Evolutionary conservation across 1,140 invertebrate species (phyloP), one percentile per base, ranked within the genome.

Genomic region (Caenorhabditis remanei): DNA sequence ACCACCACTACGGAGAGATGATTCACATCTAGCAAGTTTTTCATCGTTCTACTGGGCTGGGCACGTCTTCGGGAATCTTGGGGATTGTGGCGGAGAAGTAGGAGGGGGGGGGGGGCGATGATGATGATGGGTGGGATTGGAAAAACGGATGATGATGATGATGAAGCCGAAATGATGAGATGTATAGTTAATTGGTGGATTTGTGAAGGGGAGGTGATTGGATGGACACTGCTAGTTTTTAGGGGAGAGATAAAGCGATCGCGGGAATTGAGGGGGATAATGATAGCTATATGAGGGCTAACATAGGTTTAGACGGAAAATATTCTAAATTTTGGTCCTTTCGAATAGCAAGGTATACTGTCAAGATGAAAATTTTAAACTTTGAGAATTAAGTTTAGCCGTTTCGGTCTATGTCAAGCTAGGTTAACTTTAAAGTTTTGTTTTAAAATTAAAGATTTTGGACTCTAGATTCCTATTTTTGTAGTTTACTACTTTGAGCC

Each of bases 1-100:
- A 71, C 13, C 14, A 43, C 13, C 41, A 46, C 21, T 8, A 65
- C 7, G 13, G 61, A 65, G 61, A 65, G 65, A 71, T 71, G 65
- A 71, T 71, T 71, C 65, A 71, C 65, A 71, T 71, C 65, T 71
- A 71, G 65, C 65, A 46, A 71, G 65, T 71, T 71, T 71, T 71
- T 63, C 24, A 32, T 32, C 24, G 8, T 19, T 32, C n/a, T 9
- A 8, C 11, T 11, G 4, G 61, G 11, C 11, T 11, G 24, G 61
- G 61, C 61, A 63, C 61, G 61, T 63, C 24, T 63, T 63, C 61
- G 61, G 21, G 61, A 63, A 32, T 63, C 61, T 32, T 63, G 61
- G 21, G 21, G 65, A 46, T n/a, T 8, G 65, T 24, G 24, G 24
- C 16, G 65, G 65, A 11, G 65, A 41, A n/a, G n/a, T n/a, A n/a